Base-by-base conservation (phyloP, 2,888 invertebrate species). In the Eristalis pertinax region DNA sequence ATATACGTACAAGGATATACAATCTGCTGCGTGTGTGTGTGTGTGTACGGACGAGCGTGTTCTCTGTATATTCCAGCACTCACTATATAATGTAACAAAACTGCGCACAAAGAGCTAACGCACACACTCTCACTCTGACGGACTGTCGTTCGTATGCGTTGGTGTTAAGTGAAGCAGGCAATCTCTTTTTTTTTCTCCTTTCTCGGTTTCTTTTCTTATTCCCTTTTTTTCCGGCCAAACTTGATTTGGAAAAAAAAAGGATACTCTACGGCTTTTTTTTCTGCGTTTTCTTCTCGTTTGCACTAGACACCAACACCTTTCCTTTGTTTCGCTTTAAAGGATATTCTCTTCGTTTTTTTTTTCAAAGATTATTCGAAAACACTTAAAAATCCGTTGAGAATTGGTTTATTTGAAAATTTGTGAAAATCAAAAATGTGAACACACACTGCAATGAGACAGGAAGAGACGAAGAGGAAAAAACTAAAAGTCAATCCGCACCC, bases 401-500 rank as follows among this genome's bases (percentile, higher is more conserved):
- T n/a, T 50, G 19, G 50, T 38, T 38, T 38, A 38, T 50, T 50
- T 50, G 43, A 69, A 58, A 69, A 41, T 26, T 41, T 32, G 1
- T 32, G 32, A 32, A 58, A 74, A 75, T 19, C 8, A 8, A 32
- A 32, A 32, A 50, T 50, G 19, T 50, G 19, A 70, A 60, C 26
- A 19, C 11, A 65, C 26, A 19, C 11, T 41, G 26, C 67, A 8
- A 22, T 68, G 15, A 60, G 19, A 58, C 56, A 65, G 38, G 41
- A 75, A 29, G 56, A 76, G 19, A 75, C 32, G 35, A 29, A 65
- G 38, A 32, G 65, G 38, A 73, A 73, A 69, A 84, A 87, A 87
- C 73, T 76, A 56, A 79, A 84, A 87, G 79, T 79, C 79, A 87
- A 87, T 87, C 87, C 87, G 84, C 87, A 87, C 87, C 84, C 87